Conservation (phyloP, 2,797 vertebrate species). For the Schizopygopsis pylzovi region DNA sequence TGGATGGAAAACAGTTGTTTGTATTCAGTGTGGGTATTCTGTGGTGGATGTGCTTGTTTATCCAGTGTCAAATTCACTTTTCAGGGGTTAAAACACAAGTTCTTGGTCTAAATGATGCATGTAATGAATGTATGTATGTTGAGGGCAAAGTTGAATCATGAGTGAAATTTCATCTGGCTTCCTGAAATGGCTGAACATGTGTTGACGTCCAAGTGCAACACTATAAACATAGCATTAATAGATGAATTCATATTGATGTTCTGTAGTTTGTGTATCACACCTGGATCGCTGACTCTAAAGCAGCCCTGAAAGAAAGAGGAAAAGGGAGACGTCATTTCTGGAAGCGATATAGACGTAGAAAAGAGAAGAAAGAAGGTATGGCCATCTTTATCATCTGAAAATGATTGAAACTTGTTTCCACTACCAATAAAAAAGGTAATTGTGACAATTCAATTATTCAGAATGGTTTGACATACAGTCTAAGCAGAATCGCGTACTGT, state of each 20-base stretch:
- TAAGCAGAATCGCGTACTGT: too few relatives aligned
- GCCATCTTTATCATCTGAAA: background rate
- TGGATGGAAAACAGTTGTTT: conserved; percentile 39
- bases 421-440: background rate
- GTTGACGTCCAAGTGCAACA: background rate
- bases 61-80: background rate
- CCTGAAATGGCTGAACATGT: conserved; percentile 22
- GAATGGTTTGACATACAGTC: too few relatives aligned
- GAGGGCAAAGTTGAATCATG: background rate
- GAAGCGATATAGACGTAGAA: conserved; percentile 81
- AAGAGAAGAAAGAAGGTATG: conserved; percentile 76
- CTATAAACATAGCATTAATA: background rate
- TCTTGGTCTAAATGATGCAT: background rate
- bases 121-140: background rate
- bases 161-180: background rate
- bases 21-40: conserved; percentile 40
- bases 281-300: conserved; percentile 97
- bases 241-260: conserved; percentile 21
- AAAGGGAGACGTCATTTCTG: conserved; percentile 88
- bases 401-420: background rate
- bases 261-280: conserved; percentile 95
- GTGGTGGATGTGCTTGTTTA: conserved; percentile 9
- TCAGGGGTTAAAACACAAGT: background rate
- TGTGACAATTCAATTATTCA: too few relatives aligned
- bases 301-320: conserved; percentile 86